A percentile compares a stretch with the other conserved stretches of the same genome.
Conservation (phyloP, 2,888 invertebrate species). For the Leptopilina drosophilae region DNA sequence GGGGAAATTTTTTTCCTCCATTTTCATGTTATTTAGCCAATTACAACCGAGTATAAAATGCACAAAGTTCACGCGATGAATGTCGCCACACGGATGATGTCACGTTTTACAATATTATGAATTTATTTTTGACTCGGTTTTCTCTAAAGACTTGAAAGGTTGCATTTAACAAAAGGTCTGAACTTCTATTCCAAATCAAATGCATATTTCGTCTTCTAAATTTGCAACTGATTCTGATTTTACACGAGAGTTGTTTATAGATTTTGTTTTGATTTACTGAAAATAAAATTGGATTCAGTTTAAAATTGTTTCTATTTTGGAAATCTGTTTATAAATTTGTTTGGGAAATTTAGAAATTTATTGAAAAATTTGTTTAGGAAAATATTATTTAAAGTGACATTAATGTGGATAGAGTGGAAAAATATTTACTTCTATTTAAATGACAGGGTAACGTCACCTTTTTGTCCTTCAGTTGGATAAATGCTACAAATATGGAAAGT, state of each 20-base stretch:
- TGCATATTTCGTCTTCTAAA: constrained; percentile 49
- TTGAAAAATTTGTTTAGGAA: too few species aligned
- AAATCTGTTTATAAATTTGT: too few species aligned
- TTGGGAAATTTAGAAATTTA: too few species aligned
- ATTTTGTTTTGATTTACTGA: too few species aligned
- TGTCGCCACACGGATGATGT: constrained; percentile 17
- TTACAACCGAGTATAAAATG: constrained; percentile 11
- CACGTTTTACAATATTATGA: constrained; percentile 26
- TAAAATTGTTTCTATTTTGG: too few species aligned
- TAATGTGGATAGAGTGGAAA: too few species aligned
- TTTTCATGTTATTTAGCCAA: constrained; percentile 22
- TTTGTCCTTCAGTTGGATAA: constrained; percentile 13
- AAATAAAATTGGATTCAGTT: too few species aligned
- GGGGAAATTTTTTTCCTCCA: neutral
- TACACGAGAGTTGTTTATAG: neutral
- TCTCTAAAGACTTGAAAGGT: constrained; percentile 51
- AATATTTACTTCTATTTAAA: neutral
- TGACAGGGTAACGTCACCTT: constrained; percentile 14
- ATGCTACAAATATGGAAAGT: constrained; percentile 15
- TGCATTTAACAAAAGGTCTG: constrained; percentile 54
- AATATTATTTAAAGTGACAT: too few species aligned
- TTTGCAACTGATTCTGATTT: neutral
- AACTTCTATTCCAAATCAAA: constrained; percentile 57
- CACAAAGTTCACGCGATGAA: constrained; percentile 32
- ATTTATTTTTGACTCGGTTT: constrained; percentile 18